A percentile compares a stretch with the other conserved stretches of the same genome.
These are phyloP conservation scores for Cherax destructor DNA, from an alignment of 1,140 invertebrate species.

Conservation along the genomic window DNA sequence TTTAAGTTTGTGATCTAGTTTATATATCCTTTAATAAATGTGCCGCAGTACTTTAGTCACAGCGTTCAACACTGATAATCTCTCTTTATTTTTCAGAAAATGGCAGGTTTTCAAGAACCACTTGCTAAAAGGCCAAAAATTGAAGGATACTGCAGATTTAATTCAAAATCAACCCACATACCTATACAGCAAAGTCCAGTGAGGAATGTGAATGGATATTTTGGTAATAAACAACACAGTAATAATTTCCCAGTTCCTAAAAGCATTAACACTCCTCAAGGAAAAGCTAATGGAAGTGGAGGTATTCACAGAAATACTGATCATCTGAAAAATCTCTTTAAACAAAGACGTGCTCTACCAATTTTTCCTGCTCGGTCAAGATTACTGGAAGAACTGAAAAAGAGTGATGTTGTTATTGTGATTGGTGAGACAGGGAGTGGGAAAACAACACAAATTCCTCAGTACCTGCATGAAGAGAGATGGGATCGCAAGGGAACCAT, in stretches of 20 bases:
- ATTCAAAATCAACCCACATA: conserved; percentile 3
- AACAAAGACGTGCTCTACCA: conserved; percentile 65
- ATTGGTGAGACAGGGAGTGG: conserved; percentile 93
- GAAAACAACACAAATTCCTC: conserved; percentile 94
- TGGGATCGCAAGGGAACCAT: conserved; percentile 75
- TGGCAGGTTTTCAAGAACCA: conserved; percentile 56
- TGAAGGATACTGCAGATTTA: background rate
- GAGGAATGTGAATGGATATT: background rate
- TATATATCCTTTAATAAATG: too few species aligned
- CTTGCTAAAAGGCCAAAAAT: conserved; percentile 35
- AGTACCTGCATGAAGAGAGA: conserved; percentile 82
- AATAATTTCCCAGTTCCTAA: background rate
- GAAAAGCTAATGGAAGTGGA: background rate
- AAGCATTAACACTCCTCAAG: background rate
- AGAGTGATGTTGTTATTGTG: conserved; percentile 81
- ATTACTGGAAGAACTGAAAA: conserved; percentile 61
- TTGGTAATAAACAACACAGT: background rate
- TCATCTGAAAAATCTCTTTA: conserved; percentile 49
- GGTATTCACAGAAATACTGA: conserved; percentile 15
- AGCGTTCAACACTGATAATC: too few species aligned
- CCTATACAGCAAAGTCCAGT: background rate
- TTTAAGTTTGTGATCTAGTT: too few species aligned
- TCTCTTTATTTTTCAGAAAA: conserved; percentile 6
- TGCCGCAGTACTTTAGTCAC: too few species aligned
- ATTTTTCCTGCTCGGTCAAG: conserved; percentile 60